These are phyloP conservation scores for Azorinus chamasolen DNA, from an alignment of 2,888 invertebrate species.

Conservation along the genomic window DNA sequence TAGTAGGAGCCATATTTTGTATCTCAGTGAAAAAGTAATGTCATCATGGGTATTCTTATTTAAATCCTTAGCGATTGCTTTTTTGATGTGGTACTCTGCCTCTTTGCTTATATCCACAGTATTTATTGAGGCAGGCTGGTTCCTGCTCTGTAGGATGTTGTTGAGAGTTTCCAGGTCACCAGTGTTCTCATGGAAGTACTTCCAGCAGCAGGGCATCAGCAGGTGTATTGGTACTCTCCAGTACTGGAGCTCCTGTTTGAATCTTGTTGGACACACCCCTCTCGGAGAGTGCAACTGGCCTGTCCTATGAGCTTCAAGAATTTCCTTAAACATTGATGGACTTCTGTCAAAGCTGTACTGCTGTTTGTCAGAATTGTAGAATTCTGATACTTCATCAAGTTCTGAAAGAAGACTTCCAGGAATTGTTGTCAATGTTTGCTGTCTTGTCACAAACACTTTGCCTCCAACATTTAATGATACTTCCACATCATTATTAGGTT, in stretches of 20 bases:
- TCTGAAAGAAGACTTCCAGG: slow-evolving; percentile 18
- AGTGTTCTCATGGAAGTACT: slow-evolving; percentile 36
- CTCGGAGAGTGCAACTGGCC: slow-evolving; percentile 52
- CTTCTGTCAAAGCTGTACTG: slow-evolving; percentile 57
- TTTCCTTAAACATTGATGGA: slow-evolving; percentile 45
- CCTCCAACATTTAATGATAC: slow-evolving; percentile 1
- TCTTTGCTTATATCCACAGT: no score
- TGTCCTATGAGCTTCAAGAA: slow-evolving; percentile 45
- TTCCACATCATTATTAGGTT: neutral
- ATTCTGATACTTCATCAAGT: slow-evolving; percentile 19
- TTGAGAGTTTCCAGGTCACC: slow-evolving; percentile 35
- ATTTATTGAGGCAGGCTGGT: no score
- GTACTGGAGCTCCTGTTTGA: slow-evolving; percentile 44
- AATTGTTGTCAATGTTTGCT: neutral
- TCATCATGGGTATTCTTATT: no score
- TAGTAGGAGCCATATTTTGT: slow-evolving; percentile 13
- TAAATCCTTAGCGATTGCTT: no score
- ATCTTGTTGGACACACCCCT: slow-evolving; percentile 43
- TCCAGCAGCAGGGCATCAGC: slow-evolving; percentile 56
- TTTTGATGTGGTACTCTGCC: no score
- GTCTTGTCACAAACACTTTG: neutral
- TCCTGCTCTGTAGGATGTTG: neutral
- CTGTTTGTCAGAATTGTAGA: slow-evolving; percentile 21
- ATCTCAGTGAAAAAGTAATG: neutral
- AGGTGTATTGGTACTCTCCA: slow-evolving; percentile 47